Evolutionary conservation across 2,888 invertebrate genomes (phyloP).

Genomic region (Ommatoiulus sabulosus): DNA sequence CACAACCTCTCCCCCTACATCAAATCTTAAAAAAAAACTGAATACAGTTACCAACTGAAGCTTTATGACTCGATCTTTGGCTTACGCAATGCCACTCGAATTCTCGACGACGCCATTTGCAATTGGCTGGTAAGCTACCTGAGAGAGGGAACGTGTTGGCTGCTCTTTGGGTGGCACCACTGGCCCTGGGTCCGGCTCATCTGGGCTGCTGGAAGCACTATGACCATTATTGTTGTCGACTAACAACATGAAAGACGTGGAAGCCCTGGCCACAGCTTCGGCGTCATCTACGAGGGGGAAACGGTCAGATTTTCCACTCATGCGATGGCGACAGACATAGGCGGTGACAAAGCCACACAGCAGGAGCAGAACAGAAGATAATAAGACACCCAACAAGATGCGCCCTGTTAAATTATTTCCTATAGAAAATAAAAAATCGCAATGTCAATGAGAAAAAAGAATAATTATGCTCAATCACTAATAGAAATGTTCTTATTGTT

Average conservation of each 20-base stretch:
- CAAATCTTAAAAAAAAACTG: background rate
- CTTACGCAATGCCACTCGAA: background rate
- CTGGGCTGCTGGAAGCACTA: slow-evolving; percentile 42
- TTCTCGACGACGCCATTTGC: background rate
- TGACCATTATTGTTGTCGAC: slow-evolving; percentile 2
- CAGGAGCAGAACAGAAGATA: background rate
- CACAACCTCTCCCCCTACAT: background rate
- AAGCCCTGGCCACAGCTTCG: slow-evolving; percentile 42
- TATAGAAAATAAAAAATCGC: background rate
- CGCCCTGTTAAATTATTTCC: slow-evolving; percentile 41
- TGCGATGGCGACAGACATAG: background rate
- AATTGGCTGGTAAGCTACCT: slow-evolving; percentile 32
- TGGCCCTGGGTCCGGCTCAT: background rate
- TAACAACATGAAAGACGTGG: slow-evolving; percentile 38
- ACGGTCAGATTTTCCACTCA: slow-evolving; percentile 35
- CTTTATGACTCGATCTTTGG: background rate
- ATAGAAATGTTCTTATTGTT: too few species aligned
- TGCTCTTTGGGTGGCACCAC: background rate
- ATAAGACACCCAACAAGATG: slow-evolving; percentile 50
- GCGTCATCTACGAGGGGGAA: slow-evolving; percentile 53
- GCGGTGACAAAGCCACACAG: slow-evolving; percentile 41
- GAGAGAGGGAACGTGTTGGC: background rate
- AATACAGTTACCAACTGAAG: background rate
- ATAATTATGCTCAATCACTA: too few species aligned
- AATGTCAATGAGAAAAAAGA: background rate